Conservation (phyloP, 2,113 vertebrate species). For the Channa maculata region DNA sequence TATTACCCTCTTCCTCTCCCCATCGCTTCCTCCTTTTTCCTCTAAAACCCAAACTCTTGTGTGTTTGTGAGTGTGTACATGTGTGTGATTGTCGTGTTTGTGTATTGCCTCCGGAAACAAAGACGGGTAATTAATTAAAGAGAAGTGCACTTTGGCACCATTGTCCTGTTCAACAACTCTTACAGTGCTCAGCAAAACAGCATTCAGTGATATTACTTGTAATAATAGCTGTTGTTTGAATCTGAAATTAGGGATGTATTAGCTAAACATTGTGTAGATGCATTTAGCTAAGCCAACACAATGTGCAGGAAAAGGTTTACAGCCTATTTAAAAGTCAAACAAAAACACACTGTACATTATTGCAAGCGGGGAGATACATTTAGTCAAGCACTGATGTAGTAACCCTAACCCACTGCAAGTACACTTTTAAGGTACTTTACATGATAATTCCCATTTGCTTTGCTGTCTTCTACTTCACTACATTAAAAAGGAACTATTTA, state of each 20-base stretch:
- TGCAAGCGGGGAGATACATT: conserved; percentile 8
- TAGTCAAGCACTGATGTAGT: not conserved
- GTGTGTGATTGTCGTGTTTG: conserved; percentile 28
- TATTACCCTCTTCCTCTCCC: conserved; percentile 75
- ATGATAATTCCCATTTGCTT: not conserved
- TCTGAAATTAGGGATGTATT: conserved; percentile 53
- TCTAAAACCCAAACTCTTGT: conserved; percentile 66
- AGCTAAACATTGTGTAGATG: conserved; percentile 35
- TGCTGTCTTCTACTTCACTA: not conserved
- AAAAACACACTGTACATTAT: not conserved
- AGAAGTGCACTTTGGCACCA: conserved; percentile 73
- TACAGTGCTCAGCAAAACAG: conserved; percentile 63
- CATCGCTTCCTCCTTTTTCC: conserved; percentile 64
- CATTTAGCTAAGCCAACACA: conserved; percentile 37
- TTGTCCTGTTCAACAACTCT: conserved; percentile 74
- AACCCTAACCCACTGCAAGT: not conserved
- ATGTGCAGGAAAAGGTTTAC: conserved; percentile 24
- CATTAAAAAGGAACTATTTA: not conserved
- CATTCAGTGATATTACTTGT: conserved; percentile 67
- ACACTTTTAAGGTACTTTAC: not conserved
- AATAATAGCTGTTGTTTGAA: conserved; percentile 69
- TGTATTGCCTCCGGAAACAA: conserved; percentile 71
- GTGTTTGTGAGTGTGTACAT: conserved; percentile 36
- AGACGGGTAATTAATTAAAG: conserved; percentile 81
- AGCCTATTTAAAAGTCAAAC: conserved; percentile 10